These are phyloP conservation scores for Pyrgilauda ruficollis DNA, from an alignment of 2,113 vertebrate species.

Conservation along the genomic window DNA sequence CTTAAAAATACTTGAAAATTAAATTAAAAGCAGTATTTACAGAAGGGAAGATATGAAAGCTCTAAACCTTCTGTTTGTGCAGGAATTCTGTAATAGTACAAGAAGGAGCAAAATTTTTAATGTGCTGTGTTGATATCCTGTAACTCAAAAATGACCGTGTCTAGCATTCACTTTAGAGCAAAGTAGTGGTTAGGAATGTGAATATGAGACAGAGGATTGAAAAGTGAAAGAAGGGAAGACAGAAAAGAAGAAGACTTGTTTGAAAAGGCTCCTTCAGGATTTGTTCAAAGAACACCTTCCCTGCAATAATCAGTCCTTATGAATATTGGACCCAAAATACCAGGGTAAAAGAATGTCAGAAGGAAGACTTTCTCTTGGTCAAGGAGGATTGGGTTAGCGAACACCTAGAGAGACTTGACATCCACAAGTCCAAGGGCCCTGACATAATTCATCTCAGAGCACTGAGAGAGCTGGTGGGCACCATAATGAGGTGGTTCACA, in stretches of 20 bases:
- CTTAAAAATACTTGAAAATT: not conserved
- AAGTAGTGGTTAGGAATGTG: not conserved
- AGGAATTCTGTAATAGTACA: not conserved
- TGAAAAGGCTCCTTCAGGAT: not conserved
- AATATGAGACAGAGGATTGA: not conserved
- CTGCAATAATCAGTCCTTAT: not conserved
- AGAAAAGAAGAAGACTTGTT: not conserved
- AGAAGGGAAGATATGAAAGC: not conserved
- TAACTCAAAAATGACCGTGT: not conserved
- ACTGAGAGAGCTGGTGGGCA: not conserved
- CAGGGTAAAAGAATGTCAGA: not conserved
- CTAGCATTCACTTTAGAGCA: not conserved
- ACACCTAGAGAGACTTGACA: not conserved
- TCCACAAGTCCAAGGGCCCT: not conserved
- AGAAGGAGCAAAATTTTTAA: not conserved
- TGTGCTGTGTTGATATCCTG: too few species aligned
- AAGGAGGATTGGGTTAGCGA: not conserved
- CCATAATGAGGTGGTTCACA: accelerated
- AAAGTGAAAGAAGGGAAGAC: not conserved
- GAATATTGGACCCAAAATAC: not conserved
- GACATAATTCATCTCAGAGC: not conserved
- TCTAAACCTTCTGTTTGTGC: not conserved
- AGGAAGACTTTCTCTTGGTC: not conserved
- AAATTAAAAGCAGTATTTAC: not conserved
- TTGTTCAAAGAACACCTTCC: not conserved